Base-by-base conservation (phyloP, 2,888 invertebrate genomes). In the Acanthosoma haemorrhoidale region DNA sequence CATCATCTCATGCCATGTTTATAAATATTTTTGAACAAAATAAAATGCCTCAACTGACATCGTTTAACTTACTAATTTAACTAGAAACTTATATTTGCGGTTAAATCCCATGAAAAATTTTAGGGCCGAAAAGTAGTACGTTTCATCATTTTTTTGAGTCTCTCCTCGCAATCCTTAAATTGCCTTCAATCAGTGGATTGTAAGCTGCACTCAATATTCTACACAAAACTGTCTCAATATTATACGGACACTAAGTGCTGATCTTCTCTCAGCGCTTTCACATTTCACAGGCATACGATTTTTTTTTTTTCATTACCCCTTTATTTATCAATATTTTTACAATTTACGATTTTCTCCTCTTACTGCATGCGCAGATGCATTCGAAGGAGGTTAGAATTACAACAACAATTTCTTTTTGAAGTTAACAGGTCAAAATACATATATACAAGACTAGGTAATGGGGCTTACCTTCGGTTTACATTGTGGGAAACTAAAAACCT, bases 81-180 rank as follows among this genome's bases (percentile, higher is more conserved):
- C 88, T 81, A 92, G 87, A 79, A 93, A 91, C 77, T 91, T 88
- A 80, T 92, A 89, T 77, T 88, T 84, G 75, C 97, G 87, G 83
- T 96, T 96, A 81, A 97, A 97, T 81, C 95, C 94, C 94, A 97
- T 96, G 81, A 97, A 97, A 82, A 96, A 97, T 78, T 90, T 88
- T 76, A 96, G 84, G 6, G 93, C 89, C 95, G 96, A 96, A 73
- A 97, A 83, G 80, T 96, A 95, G 80, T 95, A 96, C 0, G 92
- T 91, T 79, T 96, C 94, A 81, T 97, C 97, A 79, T 94, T 88
- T 68, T 87, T 86, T 78, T 90, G 90, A 0, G 88, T 87, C 41
- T 80, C 79, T 38, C 81, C 80, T 75, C 87, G 77, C 57, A 79
- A 77, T 70, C 90, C 80, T 92, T 91, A 11, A 94, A 91, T 79